Conservation (phyloP, 2,888 invertebrate species). For the Protonemura montana region DNA sequence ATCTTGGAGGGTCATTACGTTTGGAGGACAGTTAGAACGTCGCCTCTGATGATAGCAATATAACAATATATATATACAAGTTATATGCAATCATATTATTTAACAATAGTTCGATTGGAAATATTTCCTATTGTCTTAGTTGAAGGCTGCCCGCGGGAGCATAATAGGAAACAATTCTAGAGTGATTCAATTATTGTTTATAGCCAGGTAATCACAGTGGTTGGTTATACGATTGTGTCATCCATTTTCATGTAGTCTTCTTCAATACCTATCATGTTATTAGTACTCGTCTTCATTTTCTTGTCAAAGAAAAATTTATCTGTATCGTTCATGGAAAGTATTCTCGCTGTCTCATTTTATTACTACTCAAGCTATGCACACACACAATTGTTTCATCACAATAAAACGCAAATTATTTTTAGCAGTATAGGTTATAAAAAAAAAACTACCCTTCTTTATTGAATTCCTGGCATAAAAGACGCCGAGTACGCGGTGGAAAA, state of each 20-base stretch:
- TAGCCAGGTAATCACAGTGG: neutral
- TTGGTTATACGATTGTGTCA: neutral
- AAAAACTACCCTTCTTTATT: too few species aligned
- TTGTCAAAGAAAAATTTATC: too few species aligned
- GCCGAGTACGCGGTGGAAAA: too few species aligned
- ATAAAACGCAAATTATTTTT: too few species aligned
- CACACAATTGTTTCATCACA: too few species aligned
- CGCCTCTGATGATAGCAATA: neutral
- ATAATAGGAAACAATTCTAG: neutral
- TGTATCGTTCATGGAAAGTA: too few species aligned
- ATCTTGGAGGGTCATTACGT: neutral
- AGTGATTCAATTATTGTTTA: neutral
- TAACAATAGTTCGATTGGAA: neutral
- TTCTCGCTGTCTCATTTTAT: neutral
- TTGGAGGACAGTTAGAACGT: neutral
- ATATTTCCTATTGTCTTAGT: neutral
- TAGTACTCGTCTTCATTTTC: neutral
- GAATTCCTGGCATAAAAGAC: too few species aligned
- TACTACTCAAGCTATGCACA: neutral
- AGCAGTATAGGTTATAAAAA: too few species aligned
- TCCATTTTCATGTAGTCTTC: neutral
- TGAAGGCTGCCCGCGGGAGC: neutral
- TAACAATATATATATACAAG: neutral
- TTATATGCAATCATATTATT: neutral
- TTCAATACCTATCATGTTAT: neutral